A percentile compares a stretch with the other conserved stretches of the same genome.
phyloP scores from a whole-genome alignment of 2,113 vertebrate genomes.

The Lampris megalopsis region DNA sequence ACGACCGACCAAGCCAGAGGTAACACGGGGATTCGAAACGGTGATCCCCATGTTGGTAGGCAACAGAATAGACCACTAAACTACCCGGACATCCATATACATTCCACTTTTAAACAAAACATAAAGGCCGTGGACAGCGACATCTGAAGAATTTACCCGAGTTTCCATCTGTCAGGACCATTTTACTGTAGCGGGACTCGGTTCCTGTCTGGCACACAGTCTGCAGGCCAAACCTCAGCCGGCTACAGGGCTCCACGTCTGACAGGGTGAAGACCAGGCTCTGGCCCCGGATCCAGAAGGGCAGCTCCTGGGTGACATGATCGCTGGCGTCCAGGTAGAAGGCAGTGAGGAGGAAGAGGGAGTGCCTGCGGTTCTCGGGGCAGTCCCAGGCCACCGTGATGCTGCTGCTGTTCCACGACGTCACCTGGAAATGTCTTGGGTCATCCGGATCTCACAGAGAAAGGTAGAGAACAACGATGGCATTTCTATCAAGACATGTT shows the following conservation, averaged over 20 bases:
- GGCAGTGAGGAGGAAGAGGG: conserved; percentile 66
- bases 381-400: conserved; percentile 70
- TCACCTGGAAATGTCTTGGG: conserved; percentile 62
- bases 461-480: too few relatives aligned
- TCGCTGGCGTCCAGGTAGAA: conserved; percentile 63
- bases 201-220: conserved; percentile 65
- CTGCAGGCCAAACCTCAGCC: conserved; percentile 73
- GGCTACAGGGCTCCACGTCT: conserved; percentile 67
- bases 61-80: too few relatives aligned
- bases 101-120: too few relatives aligned
- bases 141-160: conserved; percentile 39
- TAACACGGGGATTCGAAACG: too few relatives aligned
- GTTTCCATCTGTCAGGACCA: conserved; percentile 67
- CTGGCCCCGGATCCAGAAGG: conserved; percentile 12
- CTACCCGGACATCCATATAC: too few relatives aligned
- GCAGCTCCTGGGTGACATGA: conserved; percentile 38
- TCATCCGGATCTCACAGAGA: conserved; percentile 66
- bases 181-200: conserved; percentile 60
- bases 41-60: too few relatives aligned
- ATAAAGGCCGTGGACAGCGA: too few relatives aligned
- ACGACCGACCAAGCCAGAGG: too few relatives aligned
- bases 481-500: too few relatives aligned
- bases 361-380: conserved; percentile 57
- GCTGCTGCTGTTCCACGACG: conserved; percentile 66
- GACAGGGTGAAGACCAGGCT: conserved; percentile 43